These are phyloP conservation scores for Pogonomyrmex barbatus DNA, from an alignment of 1,140 invertebrate genomes.

Conservation along the genomic window DNA sequence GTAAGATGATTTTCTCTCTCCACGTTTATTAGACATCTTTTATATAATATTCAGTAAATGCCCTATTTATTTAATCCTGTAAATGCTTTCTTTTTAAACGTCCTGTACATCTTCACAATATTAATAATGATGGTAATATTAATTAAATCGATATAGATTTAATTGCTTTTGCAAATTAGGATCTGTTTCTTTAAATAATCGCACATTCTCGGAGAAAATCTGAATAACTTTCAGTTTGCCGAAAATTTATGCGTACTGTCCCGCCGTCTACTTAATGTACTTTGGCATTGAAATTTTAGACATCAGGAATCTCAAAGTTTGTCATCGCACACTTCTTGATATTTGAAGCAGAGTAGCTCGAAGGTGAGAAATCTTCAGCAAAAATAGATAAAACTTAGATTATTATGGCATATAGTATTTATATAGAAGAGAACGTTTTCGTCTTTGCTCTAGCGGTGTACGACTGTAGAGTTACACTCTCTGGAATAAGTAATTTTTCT, in stretches of 20 bases:
- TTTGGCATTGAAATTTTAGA: constrained; percentile 83
- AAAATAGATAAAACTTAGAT: constrained; percentile 80
- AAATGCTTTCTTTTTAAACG: constrained; percentile 33
- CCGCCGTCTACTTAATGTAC: constrained; percentile 74
- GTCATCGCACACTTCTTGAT: constrained; percentile 70
- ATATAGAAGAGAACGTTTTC: constrained; percentile 77
- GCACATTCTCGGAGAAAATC: constrained; percentile 38
- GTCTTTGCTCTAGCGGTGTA: background rate
- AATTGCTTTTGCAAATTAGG: constrained; percentile 32
- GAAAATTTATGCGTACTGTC: constrained; percentile 23
- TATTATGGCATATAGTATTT: constrained; percentile 74
- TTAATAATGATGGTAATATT: background rate
- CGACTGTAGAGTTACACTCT: background rate
- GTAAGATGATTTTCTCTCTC: background rate
- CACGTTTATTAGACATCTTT: constrained; percentile 13
- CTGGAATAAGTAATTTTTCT: constrained; percentile 41
- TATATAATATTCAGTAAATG: constrained; percentile 1
- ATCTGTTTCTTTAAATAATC: constrained; percentile 7
- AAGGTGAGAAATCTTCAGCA: constrained; percentile 77
- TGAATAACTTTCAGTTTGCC: constrained; percentile 36
- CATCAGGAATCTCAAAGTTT: constrained; percentile 77
- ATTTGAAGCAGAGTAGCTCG: constrained; percentile 78
- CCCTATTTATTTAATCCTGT: background rate
- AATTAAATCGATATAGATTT: background rate
- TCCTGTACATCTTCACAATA: background rate